phyloP scores from a whole-genome alignment of 2,888 invertebrate species.

The Dastarcus helophoroides region DNA sequence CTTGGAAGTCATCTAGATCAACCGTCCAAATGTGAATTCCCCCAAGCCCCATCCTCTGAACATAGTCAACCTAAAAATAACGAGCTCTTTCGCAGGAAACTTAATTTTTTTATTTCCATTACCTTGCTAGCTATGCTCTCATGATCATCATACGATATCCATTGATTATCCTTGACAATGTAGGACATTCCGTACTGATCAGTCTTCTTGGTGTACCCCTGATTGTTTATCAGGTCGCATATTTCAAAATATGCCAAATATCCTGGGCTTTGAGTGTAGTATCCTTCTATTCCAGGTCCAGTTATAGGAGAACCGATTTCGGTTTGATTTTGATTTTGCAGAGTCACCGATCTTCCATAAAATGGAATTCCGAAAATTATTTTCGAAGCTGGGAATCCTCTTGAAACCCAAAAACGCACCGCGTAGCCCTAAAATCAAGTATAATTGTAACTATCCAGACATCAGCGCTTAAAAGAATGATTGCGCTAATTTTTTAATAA shows the following conservation, averaged over 20 bases:
- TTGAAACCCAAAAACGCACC: conserved; percentile 52
- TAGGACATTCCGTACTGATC: conserved; percentile 58
- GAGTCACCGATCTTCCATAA: conserved; percentile 60
- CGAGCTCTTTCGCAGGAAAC: too few species aligned
- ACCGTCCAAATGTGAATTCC: conserved; percentile 61
- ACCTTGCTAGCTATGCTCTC: conserved; percentile 56
- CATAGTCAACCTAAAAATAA: conserved; percentile 46
- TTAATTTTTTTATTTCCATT: conserved; percentile 13
- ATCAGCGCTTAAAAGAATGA: too few species aligned
- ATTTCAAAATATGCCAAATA: conserved; percentile 65
- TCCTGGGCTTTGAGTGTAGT: conserved; percentile 57
- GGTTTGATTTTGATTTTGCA: conserved; percentile 44
- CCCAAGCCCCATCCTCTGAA: conserved; percentile 50
- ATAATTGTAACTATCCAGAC: too few species aligned
- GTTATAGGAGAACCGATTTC: conserved; percentile 46
- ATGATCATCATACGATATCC: conserved; percentile 69
- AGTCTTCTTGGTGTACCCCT: conserved; percentile 28
- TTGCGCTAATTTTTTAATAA: too few species aligned
- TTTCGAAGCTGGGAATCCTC: conserved; percentile 54
- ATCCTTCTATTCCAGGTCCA: conserved; percentile 53
- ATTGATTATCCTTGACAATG: conserved; percentile 58
- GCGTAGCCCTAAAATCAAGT: conserved; percentile 55
- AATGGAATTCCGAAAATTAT: conserved; percentile 61
- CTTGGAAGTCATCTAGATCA: conserved; percentile 70
- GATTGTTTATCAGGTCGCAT: conserved; percentile 32